Base-by-base conservation (phyloP, 2,888 invertebrate genomes). In the Chrysolina americana region DNA sequence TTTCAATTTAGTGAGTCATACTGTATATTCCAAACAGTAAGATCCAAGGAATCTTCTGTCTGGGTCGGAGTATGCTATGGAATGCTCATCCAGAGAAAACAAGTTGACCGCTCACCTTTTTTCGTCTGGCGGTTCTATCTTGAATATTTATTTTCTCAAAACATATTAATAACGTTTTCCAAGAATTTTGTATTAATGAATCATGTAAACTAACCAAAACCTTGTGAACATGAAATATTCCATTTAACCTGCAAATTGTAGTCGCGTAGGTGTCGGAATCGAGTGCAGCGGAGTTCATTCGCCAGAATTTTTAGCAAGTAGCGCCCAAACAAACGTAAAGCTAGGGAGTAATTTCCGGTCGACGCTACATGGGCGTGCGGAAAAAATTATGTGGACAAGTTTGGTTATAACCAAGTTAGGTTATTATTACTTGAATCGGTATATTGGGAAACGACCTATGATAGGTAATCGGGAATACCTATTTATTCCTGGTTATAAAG, bases 261-360 rank as follows among this genome's bases (percentile, higher is more conserved):
- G 41, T n/a, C 11, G 63, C 65, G 72, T 71, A 65, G 70, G 76
- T 66, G 72, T 70, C 62, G 68, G 71, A 71, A 76, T 70, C 72
- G 73, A 71, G 71, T 75, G 78, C 78, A 78, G 41, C 70, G 23
- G 76, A 76, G 78, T 70, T 78, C 78, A 76, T 41, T 74, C 70
- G 69, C 73, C 68, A 69, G 62, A 69, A 78, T 78, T 77, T 78
- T 78, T 76, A 78, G 78, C 78, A 77, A 78, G 76, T 78, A 76
- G 78, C 78, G 78, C 78, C 76, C 76, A 76, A 76, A 78, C 75
- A 76, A 76, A 75, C 64, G 59, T 36, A 59, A 59, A 59, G 36
- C 74, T 71, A 53, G 64, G 56, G 68, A 56, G 71, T 75, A 73
- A 81, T 77, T 81, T 80, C 80, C 76, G 70, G 72, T 69, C 62